Evolutionary conservation across 2,113 vertebrate genomes (phyloP).

Genomic region (Chauna torquata): DNA sequence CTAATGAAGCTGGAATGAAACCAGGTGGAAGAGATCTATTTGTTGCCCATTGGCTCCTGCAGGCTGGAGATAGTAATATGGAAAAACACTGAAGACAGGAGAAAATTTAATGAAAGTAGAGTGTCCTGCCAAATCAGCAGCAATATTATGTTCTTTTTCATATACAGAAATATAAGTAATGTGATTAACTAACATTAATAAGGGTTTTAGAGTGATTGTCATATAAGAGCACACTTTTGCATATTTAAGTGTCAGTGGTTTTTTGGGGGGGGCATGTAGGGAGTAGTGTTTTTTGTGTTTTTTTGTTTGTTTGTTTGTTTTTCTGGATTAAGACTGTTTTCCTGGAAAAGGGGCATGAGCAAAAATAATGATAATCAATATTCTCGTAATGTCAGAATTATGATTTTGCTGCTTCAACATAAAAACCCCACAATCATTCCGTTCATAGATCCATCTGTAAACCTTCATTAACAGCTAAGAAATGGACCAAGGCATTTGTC

Average conservation of each 20-base stretch:
- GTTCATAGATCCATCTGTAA: not conserved
- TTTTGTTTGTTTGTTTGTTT: not conserved
- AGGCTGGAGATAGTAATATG: not conserved
- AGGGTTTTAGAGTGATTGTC: not conserved
- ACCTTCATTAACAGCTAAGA: not conserved
- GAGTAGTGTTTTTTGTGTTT: not conserved
- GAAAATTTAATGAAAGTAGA: constrained; percentile 39
- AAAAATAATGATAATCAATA: not conserved
- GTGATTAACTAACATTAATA: not conserved
- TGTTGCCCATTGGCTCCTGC: constrained; percentile 34
- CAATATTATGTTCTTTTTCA: not conserved
- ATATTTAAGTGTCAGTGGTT: not conserved
- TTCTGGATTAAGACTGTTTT: not conserved
- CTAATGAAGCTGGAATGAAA: constrained; percentile 56
- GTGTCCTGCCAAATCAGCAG: not conserved
- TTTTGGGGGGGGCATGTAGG: not conserved
- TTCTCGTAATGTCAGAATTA: not conserved
- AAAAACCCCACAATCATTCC: not conserved
- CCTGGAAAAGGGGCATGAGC: not conserved
- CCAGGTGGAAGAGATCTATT: constrained; percentile 44
- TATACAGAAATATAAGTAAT: not conserved
- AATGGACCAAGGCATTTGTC: not conserved
- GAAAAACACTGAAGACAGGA: not conserved
- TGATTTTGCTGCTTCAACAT: not conserved
- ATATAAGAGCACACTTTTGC: not conserved